Conservation (phyloP, 2,113 vertebrate genomes). For the Chaetodon auriga region DNA sequence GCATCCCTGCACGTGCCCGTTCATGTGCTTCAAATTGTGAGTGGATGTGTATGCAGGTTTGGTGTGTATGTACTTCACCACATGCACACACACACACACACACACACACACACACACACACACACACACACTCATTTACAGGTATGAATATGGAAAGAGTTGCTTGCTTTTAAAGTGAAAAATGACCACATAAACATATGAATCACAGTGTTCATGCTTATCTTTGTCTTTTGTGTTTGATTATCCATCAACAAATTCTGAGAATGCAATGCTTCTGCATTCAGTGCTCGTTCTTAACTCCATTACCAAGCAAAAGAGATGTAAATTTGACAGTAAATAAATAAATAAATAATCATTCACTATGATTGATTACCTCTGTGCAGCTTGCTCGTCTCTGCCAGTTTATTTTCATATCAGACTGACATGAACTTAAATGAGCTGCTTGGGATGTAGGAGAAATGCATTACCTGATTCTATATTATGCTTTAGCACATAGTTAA, state of each 20-base stretch:
- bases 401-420: conserved; percentile 22
- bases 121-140: not conserved
- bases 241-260: not conserved
- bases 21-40: not conserved
- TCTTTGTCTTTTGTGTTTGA: not conserved
- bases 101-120: not conserved
- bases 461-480: not conserved
- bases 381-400: not conserved
- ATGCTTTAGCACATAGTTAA: not conserved
- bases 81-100: not conserved
- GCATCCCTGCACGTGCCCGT: not conserved
- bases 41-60: not conserved
- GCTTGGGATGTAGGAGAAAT: not conserved
- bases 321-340: not conserved
- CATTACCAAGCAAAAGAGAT: not conserved
- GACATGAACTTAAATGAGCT: conserved; percentile 14
- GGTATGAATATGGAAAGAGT: not conserved
- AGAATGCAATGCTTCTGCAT: not conserved
- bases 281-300: not conserved
- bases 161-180: not conserved
- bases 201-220: not conserved
- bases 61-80: not conserved
- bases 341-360: not conserved
- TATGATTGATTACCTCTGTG: not conserved
- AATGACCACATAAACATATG: not conserved